These are phyloP conservation scores for Coryphaenoides rupestris DNA, from an alignment of 2,113 vertebrate genomes.

Conservation along the genomic window DNA sequence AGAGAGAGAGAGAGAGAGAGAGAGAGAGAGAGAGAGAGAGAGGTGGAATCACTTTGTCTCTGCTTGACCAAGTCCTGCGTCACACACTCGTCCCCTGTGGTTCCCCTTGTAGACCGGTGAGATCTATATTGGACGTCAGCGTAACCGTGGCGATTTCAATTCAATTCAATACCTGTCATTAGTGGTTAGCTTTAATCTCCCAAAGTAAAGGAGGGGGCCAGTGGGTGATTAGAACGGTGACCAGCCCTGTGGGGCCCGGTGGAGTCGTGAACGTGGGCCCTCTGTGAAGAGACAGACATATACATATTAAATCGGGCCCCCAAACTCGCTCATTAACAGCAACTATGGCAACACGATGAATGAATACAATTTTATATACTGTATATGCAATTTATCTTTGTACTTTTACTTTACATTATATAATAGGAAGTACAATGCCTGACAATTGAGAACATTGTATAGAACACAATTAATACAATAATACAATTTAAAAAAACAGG, in stretches of 20 bases:
- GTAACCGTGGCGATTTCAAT: slow-evolving; percentile 39
- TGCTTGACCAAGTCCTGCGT: slow-evolving; percentile 54
- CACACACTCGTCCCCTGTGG: slow-evolving; percentile 52
- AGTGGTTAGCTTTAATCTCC: slow-evolving; percentile 59
- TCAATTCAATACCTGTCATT: too few relatives aligned
- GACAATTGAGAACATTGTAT: neutral
- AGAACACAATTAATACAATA: neutral
- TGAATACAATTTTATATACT: too few relatives aligned
- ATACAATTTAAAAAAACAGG: neutral
- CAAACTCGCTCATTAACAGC: too few relatives aligned
- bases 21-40: slow-evolving; percentile 23
- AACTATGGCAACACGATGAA: too few relatives aligned
- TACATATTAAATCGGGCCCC: too few relatives aligned
- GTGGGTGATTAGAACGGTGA: slow-evolving; percentile 55
- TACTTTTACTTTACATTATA: neutral
- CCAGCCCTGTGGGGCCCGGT: slow-evolving; percentile 10
- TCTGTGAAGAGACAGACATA: too few relatives aligned
- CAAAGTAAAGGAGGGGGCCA: slow-evolving; percentile 53
- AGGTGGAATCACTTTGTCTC: slow-evolving; percentile 48
- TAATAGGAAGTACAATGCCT: neutral
- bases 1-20: slow-evolving; percentile 31
- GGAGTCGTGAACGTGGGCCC: too few relatives aligned
- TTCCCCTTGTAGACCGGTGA: slow-evolving; percentile 43
- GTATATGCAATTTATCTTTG: too few relatives aligned
- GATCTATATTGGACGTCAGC: slow-evolving; percentile 33